Evolutionary conservation across 2,113 vertebrate genomes (phyloP).

Genomic region (Zosterops japonicus): DNA sequence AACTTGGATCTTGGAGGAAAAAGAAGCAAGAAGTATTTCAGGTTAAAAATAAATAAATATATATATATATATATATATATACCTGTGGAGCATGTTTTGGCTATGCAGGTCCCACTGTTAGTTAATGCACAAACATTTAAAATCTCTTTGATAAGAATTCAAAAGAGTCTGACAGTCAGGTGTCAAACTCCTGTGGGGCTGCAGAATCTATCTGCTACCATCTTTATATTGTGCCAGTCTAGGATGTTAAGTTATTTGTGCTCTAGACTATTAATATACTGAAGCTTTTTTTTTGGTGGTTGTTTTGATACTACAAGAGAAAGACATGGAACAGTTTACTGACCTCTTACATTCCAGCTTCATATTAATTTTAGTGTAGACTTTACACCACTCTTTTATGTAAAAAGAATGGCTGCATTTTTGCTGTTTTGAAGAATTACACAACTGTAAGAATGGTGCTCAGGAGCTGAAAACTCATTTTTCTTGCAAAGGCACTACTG

Average conservation of each 20-base stretch:
- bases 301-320: background rate
- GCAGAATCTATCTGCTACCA: background rate
- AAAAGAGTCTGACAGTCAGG: background rate
- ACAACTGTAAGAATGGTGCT: background rate
- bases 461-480: background rate
- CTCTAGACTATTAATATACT: background rate
- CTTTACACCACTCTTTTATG: background rate
- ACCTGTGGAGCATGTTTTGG: background rate
- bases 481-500: background rate
- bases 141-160: background rate
- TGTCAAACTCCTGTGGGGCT: background rate
- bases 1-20: constrained; percentile 28
- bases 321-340: background rate
- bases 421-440: background rate
- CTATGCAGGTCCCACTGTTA: background rate
- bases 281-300: background rate
- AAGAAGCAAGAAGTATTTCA: background rate
- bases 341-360: background rate
- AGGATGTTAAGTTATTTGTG: background rate
- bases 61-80: too few relatives aligned
- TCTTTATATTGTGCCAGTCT: background rate
- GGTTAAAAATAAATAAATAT: background rate
- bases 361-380: background rate
- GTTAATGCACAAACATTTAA: background rate
- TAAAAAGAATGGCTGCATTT: background rate